Evolutionary conservation across 2,888 invertebrate species (phyloP), one percentile per base, ranked within the genome.

Genomic region (Auanema freiburgensis): DNA sequence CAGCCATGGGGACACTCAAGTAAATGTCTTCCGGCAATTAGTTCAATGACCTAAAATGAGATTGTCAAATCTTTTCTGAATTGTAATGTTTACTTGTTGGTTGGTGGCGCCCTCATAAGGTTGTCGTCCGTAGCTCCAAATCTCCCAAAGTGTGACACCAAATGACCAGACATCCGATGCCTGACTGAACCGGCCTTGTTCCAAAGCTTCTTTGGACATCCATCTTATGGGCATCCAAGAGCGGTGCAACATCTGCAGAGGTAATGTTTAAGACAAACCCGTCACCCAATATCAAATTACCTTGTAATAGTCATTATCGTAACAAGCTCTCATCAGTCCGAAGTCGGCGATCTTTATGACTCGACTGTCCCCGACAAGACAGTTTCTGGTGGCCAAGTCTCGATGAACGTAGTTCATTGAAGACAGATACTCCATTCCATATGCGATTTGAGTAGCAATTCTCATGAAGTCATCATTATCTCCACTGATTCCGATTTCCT

Each of bases 131-230:
- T 92, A 97, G 83, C 93, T 94, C 85, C 93, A 98, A 67, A 96
- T 93, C 87, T 98, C 98, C 98, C 98, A 98, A 41, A 98, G 86
- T 12, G 97, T 93, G 18, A 98, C 94, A 16, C 98, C 98, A 85
- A 93, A 97, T 24, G 95, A 92, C 96, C 96, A 98, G 25, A 97
- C 93, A 85, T 98, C 97, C 75, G 93, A 93, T 85, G 96, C 95
- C 0, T 94, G 93, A 2, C 93, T 93, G 84, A 95, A 97, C 87
- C 95, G 94, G 12, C 95, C 95, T 85, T 95, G 96, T 51, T 97
- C 87, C 83, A 98, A 93, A 0, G 95, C 93, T 85, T 98, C 97
- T 0, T 95, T 93, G n/a, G 97, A 94, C 96, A 98, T 96, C 98
- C 98, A 98, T 71, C 98, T 88, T 0, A 95, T 90, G 0, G 94